A percentile compares a stretch with the other conserved stretches of the same genome.
These are phyloP conservation scores for Chloroceryle aenea DNA, from an alignment of 2,113 vertebrate genomes.

Conservation along the genomic window DNA sequence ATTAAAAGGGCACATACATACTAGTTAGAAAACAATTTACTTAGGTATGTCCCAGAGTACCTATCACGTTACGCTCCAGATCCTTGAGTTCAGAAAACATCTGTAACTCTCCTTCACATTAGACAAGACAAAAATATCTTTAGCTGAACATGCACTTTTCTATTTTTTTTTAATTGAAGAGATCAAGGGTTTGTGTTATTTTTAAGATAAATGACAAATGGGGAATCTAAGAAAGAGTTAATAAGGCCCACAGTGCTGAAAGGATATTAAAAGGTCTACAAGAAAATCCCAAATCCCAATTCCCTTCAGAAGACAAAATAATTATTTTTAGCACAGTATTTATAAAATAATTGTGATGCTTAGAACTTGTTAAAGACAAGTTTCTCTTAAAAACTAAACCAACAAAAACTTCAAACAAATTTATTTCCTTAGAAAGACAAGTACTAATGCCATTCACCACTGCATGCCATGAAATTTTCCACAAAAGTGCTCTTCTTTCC, in stretches of 20 bases:
- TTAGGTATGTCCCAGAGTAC: neutral
- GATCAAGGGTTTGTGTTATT: neutral
- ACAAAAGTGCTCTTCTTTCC: neutral
- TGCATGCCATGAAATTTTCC: neutral
- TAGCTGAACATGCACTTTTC: neutral
- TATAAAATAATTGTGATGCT: slow-evolving; percentile 18
- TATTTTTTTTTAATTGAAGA: neutral
- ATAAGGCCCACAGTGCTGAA: neutral
- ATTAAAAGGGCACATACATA: neutral
- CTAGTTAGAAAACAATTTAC: neutral
- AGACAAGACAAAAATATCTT: neutral
- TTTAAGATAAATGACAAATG: neutral
- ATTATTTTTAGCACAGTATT: slow-evolving; percentile 47
- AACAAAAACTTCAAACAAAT: neutral
- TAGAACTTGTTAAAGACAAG: neutral
- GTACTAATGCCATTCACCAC: neutral
- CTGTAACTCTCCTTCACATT: neutral
- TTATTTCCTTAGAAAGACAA: neutral
- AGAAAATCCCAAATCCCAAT: slow-evolving; percentile 44
- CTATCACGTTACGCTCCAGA: neutral
- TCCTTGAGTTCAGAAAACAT: neutral
- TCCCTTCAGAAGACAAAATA: slow-evolving; percentile 50
- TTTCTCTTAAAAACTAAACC: neutral
- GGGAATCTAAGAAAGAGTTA: slow-evolving; percentile 15
- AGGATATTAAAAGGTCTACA: slow-evolving; percentile 39